These are phyloP conservation scores for Pemphredon lugubris DNA, from an alignment of 2,888 invertebrate genomes.

Conservation along the genomic window DNA sequence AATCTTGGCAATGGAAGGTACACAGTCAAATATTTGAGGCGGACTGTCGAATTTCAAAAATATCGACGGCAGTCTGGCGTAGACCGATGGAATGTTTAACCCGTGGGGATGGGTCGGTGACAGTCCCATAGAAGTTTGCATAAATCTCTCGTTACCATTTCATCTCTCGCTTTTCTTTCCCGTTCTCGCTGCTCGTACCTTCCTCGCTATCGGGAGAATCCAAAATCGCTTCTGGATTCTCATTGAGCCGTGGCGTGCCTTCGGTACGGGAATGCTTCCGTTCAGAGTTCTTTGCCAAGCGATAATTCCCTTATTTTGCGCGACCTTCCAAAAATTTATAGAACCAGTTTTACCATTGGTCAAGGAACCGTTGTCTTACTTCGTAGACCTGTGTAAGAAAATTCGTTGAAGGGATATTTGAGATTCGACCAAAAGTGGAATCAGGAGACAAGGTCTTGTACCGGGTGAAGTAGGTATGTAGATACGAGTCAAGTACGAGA, in stretches of 20 bases:
- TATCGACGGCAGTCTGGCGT: conserved; percentile 54
- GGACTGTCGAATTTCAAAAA: conserved; percentile 71
- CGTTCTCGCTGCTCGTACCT: conserved; percentile 55
- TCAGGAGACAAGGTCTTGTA: no score
- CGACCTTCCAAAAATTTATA: no score
- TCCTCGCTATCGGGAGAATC: conserved; percentile 28
- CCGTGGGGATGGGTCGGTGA: conserved; percentile 40
- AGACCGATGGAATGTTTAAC: conserved; percentile 61
- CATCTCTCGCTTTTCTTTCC: conserved; percentile 54
- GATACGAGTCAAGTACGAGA: no score
- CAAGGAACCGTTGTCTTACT: no score
- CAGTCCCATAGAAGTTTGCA: conserved; percentile 40
- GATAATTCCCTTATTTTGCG: no score
- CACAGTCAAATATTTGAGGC: conserved; percentile 74
- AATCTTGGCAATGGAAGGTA: conserved; percentile 72
- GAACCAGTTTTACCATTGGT: no score
- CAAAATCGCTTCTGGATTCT: conserved; percentile 50
- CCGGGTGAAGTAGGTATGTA: no score
- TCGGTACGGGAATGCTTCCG: conserved; percentile 42
- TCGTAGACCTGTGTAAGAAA: no score
- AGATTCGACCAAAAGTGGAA: no score
- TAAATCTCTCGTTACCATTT: conserved; percentile 44
- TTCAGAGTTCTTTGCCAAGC: no score
- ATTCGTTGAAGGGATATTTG: no score
- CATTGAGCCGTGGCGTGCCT: conserved; percentile 26